Evolutionary conservation across 1,140 invertebrate genomes (phyloP).

Genomic region (Acromyrmex charruanus): DNA sequence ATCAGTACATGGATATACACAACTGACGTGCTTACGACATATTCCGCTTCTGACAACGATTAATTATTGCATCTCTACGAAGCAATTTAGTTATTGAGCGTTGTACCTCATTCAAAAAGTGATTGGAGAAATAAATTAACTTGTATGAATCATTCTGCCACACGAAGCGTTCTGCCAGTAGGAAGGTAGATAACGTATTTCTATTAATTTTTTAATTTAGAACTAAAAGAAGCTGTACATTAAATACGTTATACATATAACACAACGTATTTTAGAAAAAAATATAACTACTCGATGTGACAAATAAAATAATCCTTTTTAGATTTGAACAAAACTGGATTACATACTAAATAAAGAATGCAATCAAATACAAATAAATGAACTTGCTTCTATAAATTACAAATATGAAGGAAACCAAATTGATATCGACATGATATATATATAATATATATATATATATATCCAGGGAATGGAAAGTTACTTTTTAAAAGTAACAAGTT

Average conservation of each 20-base stretch:
- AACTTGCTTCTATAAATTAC: background rate
- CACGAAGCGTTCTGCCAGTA: background rate
- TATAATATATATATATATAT: too few relatives aligned
- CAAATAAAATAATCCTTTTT: background rate
- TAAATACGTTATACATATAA: background rate
- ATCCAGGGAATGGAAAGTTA: too few relatives aligned
- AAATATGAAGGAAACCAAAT: background rate
- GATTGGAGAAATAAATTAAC: background rate
- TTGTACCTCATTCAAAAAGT: background rate
- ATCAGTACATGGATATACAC: slow-evolving; percentile 11
- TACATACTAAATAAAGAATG: background rate
- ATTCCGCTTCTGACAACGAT: background rate
- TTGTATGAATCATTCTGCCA: background rate
- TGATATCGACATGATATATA: background rate
- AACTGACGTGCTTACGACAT: background rate
- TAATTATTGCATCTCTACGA: slow-evolving; percentile 24
- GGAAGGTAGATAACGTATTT: too few relatives aligned
- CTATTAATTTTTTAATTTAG: background rate
- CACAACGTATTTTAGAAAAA: background rate
- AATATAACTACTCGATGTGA: background rate
- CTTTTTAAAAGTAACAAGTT: too few relatives aligned
- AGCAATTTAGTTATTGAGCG: background rate
- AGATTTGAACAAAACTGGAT: background rate
- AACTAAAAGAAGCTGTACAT: background rate
- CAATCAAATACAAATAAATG: background rate